A percentile compares a stretch with the other conserved stretches of the same genome.
phyloP scores from a whole-genome alignment of 2,113 vertebrate genomes.

The Haemorhous mexicanus region DNA sequence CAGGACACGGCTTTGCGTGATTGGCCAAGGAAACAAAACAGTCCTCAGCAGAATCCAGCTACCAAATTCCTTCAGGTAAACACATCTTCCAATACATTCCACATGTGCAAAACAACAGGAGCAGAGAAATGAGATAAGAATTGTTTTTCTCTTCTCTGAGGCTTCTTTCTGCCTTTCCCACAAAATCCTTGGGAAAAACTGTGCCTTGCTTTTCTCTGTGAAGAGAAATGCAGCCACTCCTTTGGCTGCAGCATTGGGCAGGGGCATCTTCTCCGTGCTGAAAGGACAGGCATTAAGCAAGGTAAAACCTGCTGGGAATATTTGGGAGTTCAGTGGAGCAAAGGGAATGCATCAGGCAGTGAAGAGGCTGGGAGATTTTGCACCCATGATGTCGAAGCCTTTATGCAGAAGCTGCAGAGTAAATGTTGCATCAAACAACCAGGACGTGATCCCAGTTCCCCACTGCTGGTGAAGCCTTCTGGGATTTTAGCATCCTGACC shows the following conservation, averaged over 20 bases:
- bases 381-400: not conserved
- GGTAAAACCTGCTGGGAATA: not conserved
- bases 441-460: not conserved
- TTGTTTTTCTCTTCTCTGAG: too few species aligned
- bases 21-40: too few species aligned
- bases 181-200: too few species aligned
- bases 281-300: not conserved
- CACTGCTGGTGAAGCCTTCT: not conserved
- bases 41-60: too few species aligned
- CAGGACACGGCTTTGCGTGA: too few species aligned
- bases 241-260: not conserved
- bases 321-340: not conserved
- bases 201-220: too few species aligned
- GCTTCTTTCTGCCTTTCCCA: too few species aligned
- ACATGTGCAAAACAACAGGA: too few species aligned
- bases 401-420: not conserved
- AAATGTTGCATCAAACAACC: not conserved
- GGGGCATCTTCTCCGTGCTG: fast-evolving
- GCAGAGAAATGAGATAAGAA: too few species aligned
- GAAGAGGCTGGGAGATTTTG: not conserved
- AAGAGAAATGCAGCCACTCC: too few species aligned
- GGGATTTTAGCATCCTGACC: not conserved
- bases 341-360: fast-evolving
- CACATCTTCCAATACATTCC: too few species aligned
- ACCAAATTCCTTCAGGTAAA: too few species aligned